A percentile compares a stretch with the other conserved stretches of the same genome.
These are phyloP conservation scores for Delphinus delphis DNA, from an alignment of 2,113 vertebrate species.

Conservation along the genomic window DNA sequence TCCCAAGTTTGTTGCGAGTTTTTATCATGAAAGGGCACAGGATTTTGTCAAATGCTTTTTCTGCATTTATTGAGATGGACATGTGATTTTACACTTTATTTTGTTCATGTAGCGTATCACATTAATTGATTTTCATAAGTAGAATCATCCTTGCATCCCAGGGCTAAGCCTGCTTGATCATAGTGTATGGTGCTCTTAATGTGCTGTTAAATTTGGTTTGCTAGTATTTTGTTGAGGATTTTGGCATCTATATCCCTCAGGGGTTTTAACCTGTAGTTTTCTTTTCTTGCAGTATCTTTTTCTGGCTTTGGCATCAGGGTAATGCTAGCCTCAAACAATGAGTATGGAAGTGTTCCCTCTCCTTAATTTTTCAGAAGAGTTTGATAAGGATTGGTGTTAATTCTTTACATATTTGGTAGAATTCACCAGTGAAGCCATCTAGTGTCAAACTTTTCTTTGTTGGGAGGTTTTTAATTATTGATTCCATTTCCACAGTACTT, in stretches of 20 bases:
- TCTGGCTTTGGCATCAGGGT: not conserved
- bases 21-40: not conserved
- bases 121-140: not conserved
- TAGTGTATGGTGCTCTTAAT: not conserved
- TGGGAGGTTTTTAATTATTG: not conserved
- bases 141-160: not conserved
- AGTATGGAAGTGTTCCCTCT: not conserved
- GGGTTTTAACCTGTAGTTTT: not conserved
- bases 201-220: not conserved
- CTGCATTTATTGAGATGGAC: not conserved
- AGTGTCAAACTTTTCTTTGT: not conserved
- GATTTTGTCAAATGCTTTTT: not conserved
- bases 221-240: not conserved
- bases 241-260: not conserved
- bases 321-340: not conserved
- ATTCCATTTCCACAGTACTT: not conserved
- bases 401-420: not conserved
- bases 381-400: not conserved
- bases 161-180: not conserved
- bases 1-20: not conserved
- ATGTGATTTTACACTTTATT: not conserved
- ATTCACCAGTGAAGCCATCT: not conserved
- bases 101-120: not conserved
- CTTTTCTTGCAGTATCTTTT: not conserved
- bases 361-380: not conserved